Evolutionary conservation across 2,888 invertebrate genomes (phyloP), one percentile per base, ranked within the genome.

Genomic region (Drosophila leonis): DNA sequence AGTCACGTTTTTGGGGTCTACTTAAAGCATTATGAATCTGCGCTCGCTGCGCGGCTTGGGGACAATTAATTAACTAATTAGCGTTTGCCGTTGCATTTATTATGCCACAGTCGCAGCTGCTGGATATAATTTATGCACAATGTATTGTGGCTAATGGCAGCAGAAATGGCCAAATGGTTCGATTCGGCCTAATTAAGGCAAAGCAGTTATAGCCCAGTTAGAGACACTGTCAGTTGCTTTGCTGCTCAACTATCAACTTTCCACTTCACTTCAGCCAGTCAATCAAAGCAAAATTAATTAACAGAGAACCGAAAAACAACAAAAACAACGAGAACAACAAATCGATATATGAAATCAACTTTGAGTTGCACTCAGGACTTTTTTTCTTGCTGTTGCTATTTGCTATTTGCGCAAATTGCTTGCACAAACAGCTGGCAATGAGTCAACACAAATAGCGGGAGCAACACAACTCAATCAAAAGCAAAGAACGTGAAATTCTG

Each of bases 171-270:
- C 60, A 82, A 64, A 78, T 76, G 65, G 84, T 71, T 84, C 85
- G 82, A 89, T 85, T 80, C 85, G 80, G 66, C 71, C 66, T 85
- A 87, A 88, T 89, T 85, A 81, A 55, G 56, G 20, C 42, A 29
- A 61, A 59, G 29, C 51, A 55, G 37, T 61, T 57, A 59, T 48
- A 61, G 66, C 20, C 13, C 12, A 2, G 42, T 20, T 52, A 20
- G n/a, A 44, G 33, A 35, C 12, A 52, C 18, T 42, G 37, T 2
- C 20, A 35, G 15, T 37, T 24, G 33, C 51, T 52, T 52, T 8
- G 13, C n/a, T 35, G n/a, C 49, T 5, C n/a, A 24, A 39, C 44
- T 49, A 42, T 35, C 24, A n/a, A n/a, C 7, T 24, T 37, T 27
- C 31, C 46, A 12, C 35, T 49, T 49, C 42, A n/a, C 29, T 37